These are phyloP conservation scores for Centroberyx gerrardi DNA, from an alignment of 2,797 vertebrate genomes.

Conservation along the genomic window DNA sequence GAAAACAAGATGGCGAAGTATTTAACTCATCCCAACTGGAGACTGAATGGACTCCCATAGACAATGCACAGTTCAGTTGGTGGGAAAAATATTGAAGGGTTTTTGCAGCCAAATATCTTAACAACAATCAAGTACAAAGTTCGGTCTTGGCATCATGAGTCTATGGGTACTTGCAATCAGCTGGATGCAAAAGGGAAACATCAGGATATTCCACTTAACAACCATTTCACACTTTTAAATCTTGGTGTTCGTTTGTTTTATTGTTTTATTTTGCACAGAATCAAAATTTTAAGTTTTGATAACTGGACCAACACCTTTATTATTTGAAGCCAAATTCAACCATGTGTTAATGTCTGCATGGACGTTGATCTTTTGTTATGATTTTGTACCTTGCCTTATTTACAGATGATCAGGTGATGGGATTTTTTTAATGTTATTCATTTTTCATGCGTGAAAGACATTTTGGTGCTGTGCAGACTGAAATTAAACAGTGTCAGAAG, in stretches of 20 bases:
- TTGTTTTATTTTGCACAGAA: constrained; percentile 81
- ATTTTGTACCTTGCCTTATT: constrained; percentile 78
- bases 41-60: constrained; percentile 48
- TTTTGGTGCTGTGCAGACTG: constrained; percentile 62
- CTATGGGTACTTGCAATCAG: constrained; percentile 32
- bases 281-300: constrained; percentile 51
- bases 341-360: constrained; percentile 71
- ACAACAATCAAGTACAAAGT: constrained; percentile 40
- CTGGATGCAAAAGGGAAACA: constrained; percentile 61
- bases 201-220: constrained; percentile 52
- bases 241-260: constrained; percentile 48
- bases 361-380: constrained; percentile 52
- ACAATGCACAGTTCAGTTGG: constrained; percentile 20
- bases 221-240: constrained; percentile 40
- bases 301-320: constrained; percentile 62
- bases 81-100: constrained; percentile 5
- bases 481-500: constrained; percentile 48
- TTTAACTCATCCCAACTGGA: constrained; percentile 46
- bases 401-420: constrained; percentile 70
- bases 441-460: constrained; percentile 51
- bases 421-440: constrained; percentile 38
- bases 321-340: constrained; percentile 71
- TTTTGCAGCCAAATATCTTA: constrained; percentile 30
- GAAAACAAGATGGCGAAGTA: constrained; percentile 36
- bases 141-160: constrained; percentile 38